These are phyloP conservation scores for Periphyllus acericola DNA, from an alignment of 2,888 invertebrate genomes.

Conservation along the genomic window DNA sequence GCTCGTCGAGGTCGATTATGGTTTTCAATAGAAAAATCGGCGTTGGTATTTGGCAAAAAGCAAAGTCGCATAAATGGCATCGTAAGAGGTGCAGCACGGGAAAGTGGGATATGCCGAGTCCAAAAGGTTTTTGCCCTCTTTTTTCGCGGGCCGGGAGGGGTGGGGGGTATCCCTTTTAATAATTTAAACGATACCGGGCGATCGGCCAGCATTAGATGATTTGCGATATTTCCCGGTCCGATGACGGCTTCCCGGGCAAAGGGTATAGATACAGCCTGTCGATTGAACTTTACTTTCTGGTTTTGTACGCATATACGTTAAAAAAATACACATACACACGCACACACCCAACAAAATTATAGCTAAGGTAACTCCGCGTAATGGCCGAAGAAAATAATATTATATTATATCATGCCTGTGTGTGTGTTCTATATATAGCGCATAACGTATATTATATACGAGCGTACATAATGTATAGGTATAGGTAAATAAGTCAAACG, in stretches of 20 bases:
- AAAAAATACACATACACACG: not conserved
- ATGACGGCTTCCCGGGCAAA: constrained; percentile 1
- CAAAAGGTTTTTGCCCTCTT: constrained; percentile 9
- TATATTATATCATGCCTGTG: not conserved
- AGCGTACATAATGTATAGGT: not conserved
- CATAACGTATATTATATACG: too few species aligned
- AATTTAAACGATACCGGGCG: constrained; percentile 32
- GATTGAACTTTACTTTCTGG: constrained; percentile 1
- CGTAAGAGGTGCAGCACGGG: not conserved
- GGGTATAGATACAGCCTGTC: not conserved
- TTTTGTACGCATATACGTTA: not conserved
- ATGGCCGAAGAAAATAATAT: not conserved
- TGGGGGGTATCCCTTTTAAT: not conserved
- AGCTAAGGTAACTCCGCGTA: not conserved
- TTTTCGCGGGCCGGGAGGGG: not conserved
- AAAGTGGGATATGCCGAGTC: not conserved
- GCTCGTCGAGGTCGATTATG: not conserved
- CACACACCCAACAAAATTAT: not conserved
- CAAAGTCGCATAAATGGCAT: not conserved
- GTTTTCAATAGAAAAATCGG: not conserved
- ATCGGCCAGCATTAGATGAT: constrained; percentile 23
- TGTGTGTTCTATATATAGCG: too few species aligned
- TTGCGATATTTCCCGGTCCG: constrained; percentile 16
- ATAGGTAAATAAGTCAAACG: constrained; percentile 14
- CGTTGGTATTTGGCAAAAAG: not conserved